phyloP scores from a whole-genome alignment of 1,140 invertebrate genomes.

The Apocrypta bakeri region DNA sequence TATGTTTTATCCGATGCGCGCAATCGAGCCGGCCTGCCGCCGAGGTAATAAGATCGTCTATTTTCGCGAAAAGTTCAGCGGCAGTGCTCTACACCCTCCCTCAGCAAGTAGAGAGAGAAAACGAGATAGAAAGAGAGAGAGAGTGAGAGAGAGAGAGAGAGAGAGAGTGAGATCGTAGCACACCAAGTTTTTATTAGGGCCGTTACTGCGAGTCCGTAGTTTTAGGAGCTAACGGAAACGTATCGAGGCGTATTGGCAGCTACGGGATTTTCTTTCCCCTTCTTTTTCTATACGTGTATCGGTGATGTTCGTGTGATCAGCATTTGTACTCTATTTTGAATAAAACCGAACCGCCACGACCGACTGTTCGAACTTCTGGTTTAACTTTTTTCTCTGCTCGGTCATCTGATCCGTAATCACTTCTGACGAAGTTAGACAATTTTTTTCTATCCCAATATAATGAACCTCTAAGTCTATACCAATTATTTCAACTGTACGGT shows the following conservation, averaged over 20 bases:
- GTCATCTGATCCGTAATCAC: not conserved
- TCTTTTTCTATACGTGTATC: not conserved
- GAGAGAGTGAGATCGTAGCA: not conserved
- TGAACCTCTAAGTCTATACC: not conserved
- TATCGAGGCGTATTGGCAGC: slow-evolving; percentile 30
- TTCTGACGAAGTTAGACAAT: not conserved
- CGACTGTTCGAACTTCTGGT: not conserved
- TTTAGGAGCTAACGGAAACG: slow-evolving; percentile 24
- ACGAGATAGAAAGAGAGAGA: too few species aligned
- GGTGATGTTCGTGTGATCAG: not conserved
- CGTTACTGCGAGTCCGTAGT: slow-evolving; percentile 25
- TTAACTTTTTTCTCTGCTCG: not conserved
- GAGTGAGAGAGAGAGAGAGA: not conserved
- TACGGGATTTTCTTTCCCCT: not conserved
- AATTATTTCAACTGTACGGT: not conserved
- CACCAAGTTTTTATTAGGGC: slow-evolving; percentile 45
- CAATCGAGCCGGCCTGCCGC: not conserved
- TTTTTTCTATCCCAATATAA: not conserved
- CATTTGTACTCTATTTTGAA: slow-evolving; percentile 12
- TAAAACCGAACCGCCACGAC: not conserved
- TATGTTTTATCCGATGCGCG: slow-evolving; percentile 14
- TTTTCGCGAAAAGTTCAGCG: slow-evolving; percentile 35
- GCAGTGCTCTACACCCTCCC: not conserved
- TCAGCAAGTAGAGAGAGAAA: too few species aligned
- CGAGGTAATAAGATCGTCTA: slow-evolving; percentile 36